These are phyloP conservation scores for Cavia porcellus DNA, from an alignment of 2,113 vertebrate genomes.

Conservation along the genomic window DNA sequence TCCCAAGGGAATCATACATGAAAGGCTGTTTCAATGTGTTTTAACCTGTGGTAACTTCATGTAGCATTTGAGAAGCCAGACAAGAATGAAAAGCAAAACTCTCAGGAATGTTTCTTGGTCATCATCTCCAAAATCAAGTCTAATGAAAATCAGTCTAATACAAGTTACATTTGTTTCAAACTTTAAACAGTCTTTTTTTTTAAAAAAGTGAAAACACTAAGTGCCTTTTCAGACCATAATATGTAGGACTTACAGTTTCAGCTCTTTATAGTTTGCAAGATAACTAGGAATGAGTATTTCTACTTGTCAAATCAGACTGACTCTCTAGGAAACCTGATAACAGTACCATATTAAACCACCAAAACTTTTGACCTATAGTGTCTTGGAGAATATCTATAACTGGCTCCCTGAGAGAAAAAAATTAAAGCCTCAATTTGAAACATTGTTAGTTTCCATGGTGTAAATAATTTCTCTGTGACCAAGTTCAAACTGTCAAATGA, in stretches of 20 bases:
- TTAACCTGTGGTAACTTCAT: constrained; percentile 53
- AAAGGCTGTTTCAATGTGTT: constrained; percentile 34
- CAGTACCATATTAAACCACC: constrained; percentile 40
- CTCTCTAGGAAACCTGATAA: neutral
- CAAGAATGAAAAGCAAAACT: constrained; percentile 44
- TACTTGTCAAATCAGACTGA: neutral
- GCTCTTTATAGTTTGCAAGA: constrained; percentile 20
- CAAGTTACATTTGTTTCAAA: constrained; percentile 46
- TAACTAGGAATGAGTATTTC: constrained; percentile 23
- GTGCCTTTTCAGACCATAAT: neutral
- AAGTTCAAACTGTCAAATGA: neutral
- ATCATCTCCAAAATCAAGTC: constrained; percentile 20
- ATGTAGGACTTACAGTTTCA: neutral
- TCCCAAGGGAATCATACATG: constrained; percentile 41
- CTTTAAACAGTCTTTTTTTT: neutral
- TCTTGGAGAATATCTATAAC: constrained; percentile 43
- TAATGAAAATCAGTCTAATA: constrained; percentile 61
- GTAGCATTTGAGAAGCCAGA: constrained; percentile 18
- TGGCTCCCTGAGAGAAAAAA: neutral
- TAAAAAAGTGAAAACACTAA: neutral
- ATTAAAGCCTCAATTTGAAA: neutral
- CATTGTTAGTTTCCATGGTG: neutral
- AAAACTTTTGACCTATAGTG: neutral
- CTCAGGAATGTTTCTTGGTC: constrained; percentile 38
- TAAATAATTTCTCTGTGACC: neutral